Conservation (phyloP, 2,888 invertebrate genomes). For the Ophraella communa region DNA sequence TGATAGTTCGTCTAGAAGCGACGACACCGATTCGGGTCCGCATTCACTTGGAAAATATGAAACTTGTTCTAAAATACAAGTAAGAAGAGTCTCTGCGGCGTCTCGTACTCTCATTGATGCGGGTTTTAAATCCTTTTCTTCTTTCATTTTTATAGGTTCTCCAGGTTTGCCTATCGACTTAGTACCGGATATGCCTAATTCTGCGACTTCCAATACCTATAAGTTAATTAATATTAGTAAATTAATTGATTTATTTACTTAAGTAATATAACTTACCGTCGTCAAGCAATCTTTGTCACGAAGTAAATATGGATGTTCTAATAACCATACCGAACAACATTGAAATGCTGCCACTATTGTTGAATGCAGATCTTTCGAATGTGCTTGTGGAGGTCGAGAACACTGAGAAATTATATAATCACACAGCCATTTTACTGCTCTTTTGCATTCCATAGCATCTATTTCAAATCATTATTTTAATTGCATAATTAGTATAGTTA, state of each 20-base stretch:
- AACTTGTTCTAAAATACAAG: slow-evolving; percentile 89
- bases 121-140: slow-evolving; percentile 94
- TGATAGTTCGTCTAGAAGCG: slow-evolving; percentile 86
- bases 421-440: slow-evolving; percentile 97
- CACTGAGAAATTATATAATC: slow-evolving; percentile 97
- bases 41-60: slow-evolving; percentile 86
- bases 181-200: slow-evolving; percentile 95
- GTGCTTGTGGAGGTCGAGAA: slow-evolving; percentile 90
- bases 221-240: not conserved
- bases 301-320: slow-evolving; percentile 87
- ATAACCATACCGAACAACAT: slow-evolving; percentile 90
- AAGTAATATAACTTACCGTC: slow-evolving; percentile 78
- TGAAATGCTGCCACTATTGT: slow-evolving; percentile 92
- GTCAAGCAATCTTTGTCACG: slow-evolving; percentile 91
- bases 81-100: slow-evolving; percentile 93
- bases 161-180: slow-evolving; percentile 88
- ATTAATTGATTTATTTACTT: too few relatives aligned
- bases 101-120: slow-evolving; percentile 97
- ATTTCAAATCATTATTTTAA: too few relatives aligned
- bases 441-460: slow-evolving; percentile 89
- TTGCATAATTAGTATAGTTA: too few relatives aligned
- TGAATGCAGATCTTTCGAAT: slow-evolving; percentile 93
- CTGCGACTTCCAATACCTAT: slow-evolving; percentile 85
- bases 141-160: slow-evolving; percentile 90
- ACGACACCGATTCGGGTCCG: slow-evolving; percentile 84